Evolutionary conservation across 92 coral and sea anemone species (phyloP).

Genomic region (Porites lobata): DNA sequence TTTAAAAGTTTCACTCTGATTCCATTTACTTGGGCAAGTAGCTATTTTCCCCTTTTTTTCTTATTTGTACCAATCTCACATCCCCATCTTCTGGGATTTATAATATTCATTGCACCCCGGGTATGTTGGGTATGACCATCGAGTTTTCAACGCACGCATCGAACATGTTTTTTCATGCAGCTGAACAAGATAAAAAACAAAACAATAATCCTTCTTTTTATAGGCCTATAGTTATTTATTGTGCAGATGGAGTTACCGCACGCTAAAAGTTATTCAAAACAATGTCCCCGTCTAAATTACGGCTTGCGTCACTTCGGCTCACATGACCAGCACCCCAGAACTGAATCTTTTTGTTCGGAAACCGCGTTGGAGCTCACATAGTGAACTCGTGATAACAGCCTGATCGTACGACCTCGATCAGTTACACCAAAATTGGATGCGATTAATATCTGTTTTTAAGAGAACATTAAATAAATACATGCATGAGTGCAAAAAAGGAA

Average conservation of each 20-base stretch:
- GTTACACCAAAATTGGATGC: neutral
- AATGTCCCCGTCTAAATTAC: neutral
- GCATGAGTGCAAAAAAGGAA: no score
- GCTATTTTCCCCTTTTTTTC: no score
- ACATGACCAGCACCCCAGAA: neutral
- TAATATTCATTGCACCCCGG: neutral
- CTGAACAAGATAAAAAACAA: neutral
- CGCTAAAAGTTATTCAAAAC: neutral
- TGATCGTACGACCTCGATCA: neutral
- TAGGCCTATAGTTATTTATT: neutral
- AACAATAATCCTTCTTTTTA: neutral
- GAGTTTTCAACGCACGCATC: no score
- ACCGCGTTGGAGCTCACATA: neutral
- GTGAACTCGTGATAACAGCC: slow-evolving; percentile 19
- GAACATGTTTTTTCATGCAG: neutral
- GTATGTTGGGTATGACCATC: neutral
- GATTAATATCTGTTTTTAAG: neutral
- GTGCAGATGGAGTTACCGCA: neutral
- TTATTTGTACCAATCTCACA: no score
- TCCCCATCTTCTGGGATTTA: no score
- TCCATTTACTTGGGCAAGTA: no score
- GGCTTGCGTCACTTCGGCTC: slow-evolving; percentile 5
- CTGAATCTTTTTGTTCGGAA: slow-evolving; percentile 4
- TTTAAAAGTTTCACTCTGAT: no score
- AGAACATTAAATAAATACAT: neutral